These are phyloP conservation scores for Agapetus fuscipes DNA, from an alignment of 2,888 invertebrate genomes.

Conservation along the genomic window DNA sequence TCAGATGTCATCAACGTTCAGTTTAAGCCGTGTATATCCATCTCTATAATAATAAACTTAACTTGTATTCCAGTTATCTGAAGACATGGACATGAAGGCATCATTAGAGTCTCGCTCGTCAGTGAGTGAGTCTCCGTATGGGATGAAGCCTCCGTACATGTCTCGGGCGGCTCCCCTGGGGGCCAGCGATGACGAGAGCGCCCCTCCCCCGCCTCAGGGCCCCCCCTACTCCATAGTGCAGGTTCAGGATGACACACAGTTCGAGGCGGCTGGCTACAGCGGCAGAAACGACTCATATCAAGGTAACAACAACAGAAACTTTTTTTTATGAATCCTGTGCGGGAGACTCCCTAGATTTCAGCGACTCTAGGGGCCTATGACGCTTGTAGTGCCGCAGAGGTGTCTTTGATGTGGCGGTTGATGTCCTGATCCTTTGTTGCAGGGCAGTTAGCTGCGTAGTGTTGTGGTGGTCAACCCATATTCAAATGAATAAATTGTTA, in stretches of 20 bases:
- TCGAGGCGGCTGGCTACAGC: slow-evolving; percentile 36
- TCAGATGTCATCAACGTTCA: too few relatives aligned
- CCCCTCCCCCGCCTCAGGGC: slow-evolving; percentile 37
- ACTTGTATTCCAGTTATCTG: slow-evolving; percentile 34
- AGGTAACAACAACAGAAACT: slow-evolving; percentile 27
- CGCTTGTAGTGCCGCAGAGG: too few relatives aligned
- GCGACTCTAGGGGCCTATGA: too few relatives aligned
- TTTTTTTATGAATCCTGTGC: too few relatives aligned
- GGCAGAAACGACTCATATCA: slow-evolving; percentile 40
- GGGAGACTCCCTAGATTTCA: too few relatives aligned
- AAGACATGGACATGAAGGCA: slow-evolving; percentile 43
- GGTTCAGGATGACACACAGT: slow-evolving; percentile 45
- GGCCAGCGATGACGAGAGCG: slow-evolving; percentile 44
- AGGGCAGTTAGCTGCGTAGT: too few relatives aligned
- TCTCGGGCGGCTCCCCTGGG: slow-evolving; percentile 39
- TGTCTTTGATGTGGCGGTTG: too few relatives aligned
- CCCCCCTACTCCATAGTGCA: slow-evolving; percentile 62
- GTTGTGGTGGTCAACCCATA: too few relatives aligned
- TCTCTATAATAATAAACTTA: too few relatives aligned
- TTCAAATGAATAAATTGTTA: neutral
- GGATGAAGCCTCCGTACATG: slow-evolving; percentile 26
- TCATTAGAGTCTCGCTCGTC: slow-evolving; percentile 33
- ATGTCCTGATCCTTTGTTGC: too few relatives aligned
- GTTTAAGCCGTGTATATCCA: too few relatives aligned
- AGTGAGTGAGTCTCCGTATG: neutral